Conservation (phyloP, 2,113 vertebrate species). For the Atrichornis clamosus region DNA sequence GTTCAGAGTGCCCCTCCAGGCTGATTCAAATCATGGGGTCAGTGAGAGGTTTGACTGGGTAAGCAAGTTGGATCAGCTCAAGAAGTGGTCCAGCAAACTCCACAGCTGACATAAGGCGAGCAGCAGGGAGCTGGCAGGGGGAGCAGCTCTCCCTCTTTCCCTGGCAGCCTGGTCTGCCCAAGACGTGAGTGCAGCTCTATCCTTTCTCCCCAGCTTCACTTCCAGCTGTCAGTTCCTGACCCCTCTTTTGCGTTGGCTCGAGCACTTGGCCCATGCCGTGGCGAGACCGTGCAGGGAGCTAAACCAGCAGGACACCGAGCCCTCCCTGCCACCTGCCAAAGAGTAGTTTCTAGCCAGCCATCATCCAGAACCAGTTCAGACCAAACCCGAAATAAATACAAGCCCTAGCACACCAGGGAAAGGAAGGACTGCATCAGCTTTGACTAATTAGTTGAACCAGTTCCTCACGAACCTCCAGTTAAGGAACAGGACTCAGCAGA, state of each 20-base stretch:
- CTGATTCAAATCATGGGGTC: neutral
- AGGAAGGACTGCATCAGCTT: neutral
- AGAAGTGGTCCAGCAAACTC: neutral
- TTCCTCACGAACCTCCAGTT: neutral
- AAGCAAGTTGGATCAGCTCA: neutral
- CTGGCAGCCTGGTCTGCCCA: neutral
- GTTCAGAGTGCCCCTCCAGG: neutral
- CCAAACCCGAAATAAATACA: neutral
- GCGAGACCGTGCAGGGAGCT: neutral
- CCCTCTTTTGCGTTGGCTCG: neutral
- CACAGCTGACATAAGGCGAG: neutral
- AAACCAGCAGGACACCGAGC: neutral
- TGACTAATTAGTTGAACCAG: neutral
- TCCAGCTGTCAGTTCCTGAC: fast-evolving
- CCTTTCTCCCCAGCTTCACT: neutral
- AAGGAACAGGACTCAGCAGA: neutral
- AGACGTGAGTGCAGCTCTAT: neutral
- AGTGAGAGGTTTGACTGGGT: neutral
- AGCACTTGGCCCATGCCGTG: fast-evolving
- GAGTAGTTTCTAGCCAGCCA: neutral
- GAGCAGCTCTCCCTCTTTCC: neutral
- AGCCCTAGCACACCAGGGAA: neutral
- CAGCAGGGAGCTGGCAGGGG: neutral
- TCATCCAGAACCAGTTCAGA: neutral
- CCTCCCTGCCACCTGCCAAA: neutral